Conservation (phyloP, 2,797 vertebrate species). For the Discoglossus pictus region DNA sequence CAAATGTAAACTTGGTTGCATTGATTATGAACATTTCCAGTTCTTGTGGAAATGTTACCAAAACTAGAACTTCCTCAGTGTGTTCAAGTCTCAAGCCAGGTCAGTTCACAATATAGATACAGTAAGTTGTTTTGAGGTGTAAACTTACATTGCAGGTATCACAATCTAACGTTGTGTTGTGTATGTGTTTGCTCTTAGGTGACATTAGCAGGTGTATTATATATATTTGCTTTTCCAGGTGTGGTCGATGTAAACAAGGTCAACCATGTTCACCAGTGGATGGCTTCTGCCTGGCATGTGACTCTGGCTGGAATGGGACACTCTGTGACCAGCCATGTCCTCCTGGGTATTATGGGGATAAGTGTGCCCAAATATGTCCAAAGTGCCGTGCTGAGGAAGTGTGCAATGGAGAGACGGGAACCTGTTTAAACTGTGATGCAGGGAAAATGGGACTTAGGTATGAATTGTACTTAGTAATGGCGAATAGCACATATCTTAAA, state of each 20-base stretch:
- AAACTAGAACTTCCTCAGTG: no score
- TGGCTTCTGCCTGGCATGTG: constrained; percentile 80
- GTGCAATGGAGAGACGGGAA: constrained; percentile 77
- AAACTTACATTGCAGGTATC: no score
- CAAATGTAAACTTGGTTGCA: no score
- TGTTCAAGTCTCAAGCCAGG: no score
- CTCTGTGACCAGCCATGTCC: constrained; percentile 78
- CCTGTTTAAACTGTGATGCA: constrained; percentile 78
- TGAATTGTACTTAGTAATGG: not conserved
- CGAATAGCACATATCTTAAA: no score
- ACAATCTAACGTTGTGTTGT: no score
- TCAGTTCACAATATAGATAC: no score
- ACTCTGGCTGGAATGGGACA: constrained; percentile 86
- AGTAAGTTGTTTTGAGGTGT: no score
- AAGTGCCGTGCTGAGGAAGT: constrained; percentile 71
- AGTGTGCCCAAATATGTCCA: constrained; percentile 78
- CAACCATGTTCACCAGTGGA: constrained; percentile 74
- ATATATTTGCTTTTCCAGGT: constrained; percentile 57
- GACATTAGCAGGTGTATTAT: no score
- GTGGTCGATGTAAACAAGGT: constrained; percentile 76
- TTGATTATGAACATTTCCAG: no score
- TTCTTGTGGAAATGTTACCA: no score
- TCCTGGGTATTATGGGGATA: constrained; percentile 74
- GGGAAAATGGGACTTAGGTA: constrained; percentile 87
- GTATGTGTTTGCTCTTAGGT: no score